Conservation (phyloP, 37 sponge, comb jelly and placozoan species). For the Haliclona indistincta region DNA sequence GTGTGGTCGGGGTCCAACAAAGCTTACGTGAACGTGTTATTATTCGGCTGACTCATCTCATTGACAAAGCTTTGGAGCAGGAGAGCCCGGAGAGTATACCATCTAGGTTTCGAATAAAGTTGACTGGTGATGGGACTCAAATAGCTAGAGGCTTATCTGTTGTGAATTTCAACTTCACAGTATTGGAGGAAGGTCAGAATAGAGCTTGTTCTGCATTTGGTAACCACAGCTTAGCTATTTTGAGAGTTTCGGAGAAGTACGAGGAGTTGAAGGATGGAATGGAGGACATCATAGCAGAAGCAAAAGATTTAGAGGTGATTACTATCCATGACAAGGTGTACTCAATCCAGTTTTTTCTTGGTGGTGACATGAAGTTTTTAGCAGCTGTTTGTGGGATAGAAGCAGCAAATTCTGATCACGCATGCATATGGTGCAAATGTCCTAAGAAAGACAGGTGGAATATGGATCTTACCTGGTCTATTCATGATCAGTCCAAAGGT, state of each 20-base stretch:
- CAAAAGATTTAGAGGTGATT: not conserved
- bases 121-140: conserved; percentile 45
- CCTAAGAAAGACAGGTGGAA: conserved; percentile 2
- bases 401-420: conserved; percentile 7
- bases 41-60: not conserved
- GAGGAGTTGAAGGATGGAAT: conserved; percentile 9
- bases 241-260: conserved; percentile 30
- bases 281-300: conserved; percentile 21
- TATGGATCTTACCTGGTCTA: conserved; percentile 13
- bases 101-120: conserved; percentile 14
- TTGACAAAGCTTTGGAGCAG: not conserved
- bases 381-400: conserved; percentile 34
- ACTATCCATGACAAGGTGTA: not conserved
- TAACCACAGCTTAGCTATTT: conserved; percentile 30
- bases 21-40: conserved; percentile 9
- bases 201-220: conserved; percentile 1
- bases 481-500: conserved; percentile 17
- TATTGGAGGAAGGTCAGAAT: conserved; percentile 22
- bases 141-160: conserved; percentile 18
- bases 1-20: conserved; percentile 42
- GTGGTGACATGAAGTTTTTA: conserved; percentile 52
- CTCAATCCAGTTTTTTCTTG: conserved; percentile 11
- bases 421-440: conserved; percentile 59
- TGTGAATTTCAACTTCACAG: conserved; percentile 29
- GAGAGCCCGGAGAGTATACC: not conserved